A percentile compares a stretch with the other conserved stretches of the same genome.
These are phyloP conservation scores for Anneissia japonica DNA, from an alignment of 35 echinoderm and acorn worm species.

Conservation along the genomic window DNA sequence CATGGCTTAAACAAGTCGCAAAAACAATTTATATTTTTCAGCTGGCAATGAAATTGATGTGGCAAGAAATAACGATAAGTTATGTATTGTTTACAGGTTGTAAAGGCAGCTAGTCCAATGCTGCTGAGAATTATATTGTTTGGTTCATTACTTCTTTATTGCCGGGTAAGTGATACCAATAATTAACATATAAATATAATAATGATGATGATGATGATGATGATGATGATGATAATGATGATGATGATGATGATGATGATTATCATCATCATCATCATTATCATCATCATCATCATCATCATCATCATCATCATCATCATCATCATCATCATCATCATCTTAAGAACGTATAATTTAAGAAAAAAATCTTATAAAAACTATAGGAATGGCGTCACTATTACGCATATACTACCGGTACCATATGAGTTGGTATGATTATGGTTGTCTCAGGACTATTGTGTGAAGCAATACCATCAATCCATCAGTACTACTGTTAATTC, in stretches of 20 bases:
- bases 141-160: conserved; percentile 3
- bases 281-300: neutral
- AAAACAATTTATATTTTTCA: too few species aligned
- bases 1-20: too few species aligned
- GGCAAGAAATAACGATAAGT: neutral
- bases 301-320: neutral
- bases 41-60: neutral
- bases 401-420: too few species aligned
- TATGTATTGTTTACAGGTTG: conserved; percentile 1
- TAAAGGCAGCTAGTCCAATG: conserved; percentile 8
- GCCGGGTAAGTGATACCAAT: conserved; percentile 1
- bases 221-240: neutral
- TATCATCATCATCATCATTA: neutral
- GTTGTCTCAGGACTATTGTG: too few species aligned
- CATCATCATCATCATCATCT: neutral
- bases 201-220: neutral
- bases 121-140: neutral
- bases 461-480: too few species aligned
- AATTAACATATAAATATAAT: neutral
- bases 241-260: neutral
- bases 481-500: too few species aligned
- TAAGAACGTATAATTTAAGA: too few species aligned
- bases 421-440: too few species aligned
- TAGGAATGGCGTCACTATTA: too few species aligned
- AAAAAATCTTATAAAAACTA: too few species aligned